Conservation (phyloP, 2,113 vertebrate genomes). For the Podarcis muralis region DNA sequence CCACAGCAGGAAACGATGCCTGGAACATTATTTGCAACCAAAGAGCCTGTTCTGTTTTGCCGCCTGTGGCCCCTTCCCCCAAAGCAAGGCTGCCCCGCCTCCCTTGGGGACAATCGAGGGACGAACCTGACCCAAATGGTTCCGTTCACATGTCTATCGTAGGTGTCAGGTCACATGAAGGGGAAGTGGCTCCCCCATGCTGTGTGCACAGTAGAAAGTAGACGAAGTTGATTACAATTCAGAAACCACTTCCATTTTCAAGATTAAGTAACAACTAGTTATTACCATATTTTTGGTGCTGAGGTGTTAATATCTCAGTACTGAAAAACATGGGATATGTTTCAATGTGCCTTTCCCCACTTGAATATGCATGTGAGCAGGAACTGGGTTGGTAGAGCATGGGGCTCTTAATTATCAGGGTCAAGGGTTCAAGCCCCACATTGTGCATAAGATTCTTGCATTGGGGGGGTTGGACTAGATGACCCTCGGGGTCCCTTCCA, state of each 20-base stretch:
- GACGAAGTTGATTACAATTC: background rate
- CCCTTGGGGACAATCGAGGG: background rate
- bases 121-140: background rate
- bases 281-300: background rate
- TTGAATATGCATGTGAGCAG: background rate
- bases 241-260: background rate
- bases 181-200: background rate
- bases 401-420: no score
- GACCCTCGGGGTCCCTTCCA: no score
- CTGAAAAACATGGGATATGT: background rate
- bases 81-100: background rate
- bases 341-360: background rate
- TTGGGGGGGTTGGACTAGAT: no score
- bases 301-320: background rate
- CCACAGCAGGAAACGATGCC: background rate
- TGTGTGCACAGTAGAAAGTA: background rate
- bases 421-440: no score
- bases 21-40: background rate
- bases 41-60: no score
- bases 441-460: no score
- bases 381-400: no score
- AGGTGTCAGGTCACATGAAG: background rate
- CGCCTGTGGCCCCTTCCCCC: no score
- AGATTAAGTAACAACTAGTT: background rate
- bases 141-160: background rate